These are phyloP conservation scores for Cyanoderma ruficeps DNA, from an alignment of 2,113 vertebrate species.

Conservation along the genomic window DNA sequence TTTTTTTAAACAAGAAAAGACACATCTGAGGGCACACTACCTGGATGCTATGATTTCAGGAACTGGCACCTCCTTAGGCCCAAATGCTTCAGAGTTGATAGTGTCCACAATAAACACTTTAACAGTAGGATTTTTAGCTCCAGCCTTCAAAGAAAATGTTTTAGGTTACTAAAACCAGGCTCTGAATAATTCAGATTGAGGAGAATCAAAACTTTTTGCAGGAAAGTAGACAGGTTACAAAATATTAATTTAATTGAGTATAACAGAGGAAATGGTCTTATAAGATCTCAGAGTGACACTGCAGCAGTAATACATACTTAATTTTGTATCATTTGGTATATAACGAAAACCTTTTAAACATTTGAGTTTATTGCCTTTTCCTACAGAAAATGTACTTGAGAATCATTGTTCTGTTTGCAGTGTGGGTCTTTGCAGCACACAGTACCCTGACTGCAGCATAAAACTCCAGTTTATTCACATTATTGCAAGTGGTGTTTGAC, in stretches of 20 bases:
- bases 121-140: slow-evolving; percentile 84
- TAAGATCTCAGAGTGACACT: not conserved
- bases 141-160: slow-evolving; percentile 81
- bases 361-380: not conserved
- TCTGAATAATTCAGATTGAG: not conserved
- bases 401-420: not conserved
- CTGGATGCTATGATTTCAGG: slow-evolving; percentile 81
- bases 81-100: slow-evolving; percentile 50
- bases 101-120: slow-evolving; percentile 87
- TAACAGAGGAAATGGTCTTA: not conserved
- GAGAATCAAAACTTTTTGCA: not conserved
- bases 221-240: not conserved
- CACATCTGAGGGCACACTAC: slow-evolving; percentile 70
- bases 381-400: not conserved
- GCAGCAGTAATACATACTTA: not conserved
- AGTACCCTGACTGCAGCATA: not conserved
- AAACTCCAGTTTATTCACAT: not conserved
- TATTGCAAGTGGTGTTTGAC: not conserved
- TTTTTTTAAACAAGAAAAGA: not conserved
- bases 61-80: slow-evolving; percentile 76
- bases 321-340: not conserved
- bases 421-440: not conserved
- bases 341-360: not conserved
- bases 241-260: not conserved
- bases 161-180: slow-evolving; percentile 18